Conservation (phyloP, 2,888 invertebrate genomes). For the Leptinotarsa rubiginosa region DNA sequence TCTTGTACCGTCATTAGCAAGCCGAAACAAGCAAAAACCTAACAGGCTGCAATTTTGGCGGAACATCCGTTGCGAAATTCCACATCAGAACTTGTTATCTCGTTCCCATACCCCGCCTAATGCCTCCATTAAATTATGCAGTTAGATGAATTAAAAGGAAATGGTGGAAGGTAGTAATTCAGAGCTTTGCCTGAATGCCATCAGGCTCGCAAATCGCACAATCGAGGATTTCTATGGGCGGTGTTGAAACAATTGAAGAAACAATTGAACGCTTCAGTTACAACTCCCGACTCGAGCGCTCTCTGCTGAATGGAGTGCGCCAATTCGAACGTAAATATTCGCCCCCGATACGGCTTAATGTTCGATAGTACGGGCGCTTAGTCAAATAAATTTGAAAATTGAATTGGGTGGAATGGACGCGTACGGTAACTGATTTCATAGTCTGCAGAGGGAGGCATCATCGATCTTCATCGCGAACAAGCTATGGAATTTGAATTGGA, state of each 20-base stretch:
- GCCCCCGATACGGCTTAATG: constrained; percentile 3
- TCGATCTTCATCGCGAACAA: no score
- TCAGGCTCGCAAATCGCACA: constrained; percentile 56
- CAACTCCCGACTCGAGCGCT: constrained; percentile 42
- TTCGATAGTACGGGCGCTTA: not conserved
- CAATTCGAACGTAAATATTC: constrained; percentile 3
- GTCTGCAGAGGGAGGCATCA: no score
- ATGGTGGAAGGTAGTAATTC: constrained; percentile 58
- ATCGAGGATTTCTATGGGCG: constrained; percentile 57
- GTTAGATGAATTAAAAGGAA: constrained; percentile 54
- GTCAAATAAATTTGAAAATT: not conserved
- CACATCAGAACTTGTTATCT: constrained; percentile 40
- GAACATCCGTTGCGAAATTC: constrained; percentile 26
- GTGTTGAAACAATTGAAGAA: constrained; percentile 44
- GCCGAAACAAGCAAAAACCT: constrained; percentile 26
- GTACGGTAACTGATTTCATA: no score
- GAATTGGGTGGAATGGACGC: not conserved
- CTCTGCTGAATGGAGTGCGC: constrained; percentile 10
- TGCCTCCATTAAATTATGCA: constrained; percentile 56
- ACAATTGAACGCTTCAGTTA: constrained; percentile 59
- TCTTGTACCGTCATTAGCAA: constrained; percentile 6
- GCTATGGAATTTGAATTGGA: no score
- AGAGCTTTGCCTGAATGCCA: constrained; percentile 50
- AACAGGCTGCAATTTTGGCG: constrained; percentile 14
- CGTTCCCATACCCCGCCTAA: constrained; percentile 38